These are phyloP conservation scores for Harlomillsia oculata DNA, from an alignment of 1,140 invertebrate genomes.

Conservation along the genomic window DNA sequence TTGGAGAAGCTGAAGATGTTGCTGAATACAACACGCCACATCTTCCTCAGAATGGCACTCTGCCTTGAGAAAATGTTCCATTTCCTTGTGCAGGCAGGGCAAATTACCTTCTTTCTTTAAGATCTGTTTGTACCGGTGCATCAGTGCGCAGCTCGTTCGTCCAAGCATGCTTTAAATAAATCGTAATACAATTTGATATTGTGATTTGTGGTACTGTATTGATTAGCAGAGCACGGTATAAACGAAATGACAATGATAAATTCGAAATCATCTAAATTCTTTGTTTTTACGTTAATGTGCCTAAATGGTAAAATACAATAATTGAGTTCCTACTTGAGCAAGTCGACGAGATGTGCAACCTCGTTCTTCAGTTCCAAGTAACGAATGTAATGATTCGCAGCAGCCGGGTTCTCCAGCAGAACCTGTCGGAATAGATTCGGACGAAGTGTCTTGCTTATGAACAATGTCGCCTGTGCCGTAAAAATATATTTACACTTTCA, in stretches of 20 bases:
- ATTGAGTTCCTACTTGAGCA: slow-evolving; percentile 43
- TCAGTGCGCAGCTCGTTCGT: slow-evolving; percentile 41
- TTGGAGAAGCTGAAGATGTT: slow-evolving; percentile 23
- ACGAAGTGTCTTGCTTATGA: slow-evolving; percentile 47
- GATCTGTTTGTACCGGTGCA: slow-evolving; percentile 31
- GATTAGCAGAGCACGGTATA: no score
- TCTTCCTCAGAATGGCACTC: slow-evolving; percentile 31
- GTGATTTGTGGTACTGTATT: no score
- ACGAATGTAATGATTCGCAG: slow-evolving; percentile 45
- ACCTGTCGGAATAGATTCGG: slow-evolving; percentile 43
- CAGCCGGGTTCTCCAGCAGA: slow-evolving; percentile 42
- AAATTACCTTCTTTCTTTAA: slow-evolving; percentile 26
- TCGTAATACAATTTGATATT: no score
- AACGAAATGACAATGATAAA: no score
- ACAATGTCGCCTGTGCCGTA: slow-evolving; percentile 43
- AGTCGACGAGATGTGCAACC: slow-evolving; percentile 45
- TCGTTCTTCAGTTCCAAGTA: slow-evolving; percentile 46
- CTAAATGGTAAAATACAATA: neutral
- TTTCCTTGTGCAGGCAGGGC: slow-evolving; percentile 21
- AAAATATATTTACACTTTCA: slow-evolving; percentile 10
- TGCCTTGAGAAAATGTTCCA: slow-evolving; percentile 27
- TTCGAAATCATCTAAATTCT: no score
- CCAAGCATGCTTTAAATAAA: slow-evolving; percentile 45
- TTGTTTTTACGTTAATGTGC: neutral
- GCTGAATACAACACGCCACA: slow-evolving; percentile 12